Evolutionary conservation across 2,797 vertebrate genomes (phyloP).

Genomic region (Mormyrops attenuatus): DNA sequence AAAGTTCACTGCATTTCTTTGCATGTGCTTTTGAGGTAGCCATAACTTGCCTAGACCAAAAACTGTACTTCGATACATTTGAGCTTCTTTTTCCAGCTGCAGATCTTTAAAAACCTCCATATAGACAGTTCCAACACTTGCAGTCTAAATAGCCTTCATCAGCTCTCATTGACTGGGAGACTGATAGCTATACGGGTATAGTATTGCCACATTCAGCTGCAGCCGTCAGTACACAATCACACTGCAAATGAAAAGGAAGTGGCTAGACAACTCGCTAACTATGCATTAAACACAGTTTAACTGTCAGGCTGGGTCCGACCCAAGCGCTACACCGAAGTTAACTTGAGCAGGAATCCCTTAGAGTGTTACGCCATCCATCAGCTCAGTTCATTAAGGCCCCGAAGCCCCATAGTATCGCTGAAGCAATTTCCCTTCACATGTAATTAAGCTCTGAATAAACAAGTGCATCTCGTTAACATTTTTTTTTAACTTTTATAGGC

Average conservation of each 20-base stretch:
- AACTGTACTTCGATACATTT: background rate
- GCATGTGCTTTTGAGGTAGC: background rate
- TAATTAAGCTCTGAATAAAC: conserved; percentile 74
- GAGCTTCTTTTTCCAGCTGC: background rate
- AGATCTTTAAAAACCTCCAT: background rate
- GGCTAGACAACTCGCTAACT: conserved; percentile 57
- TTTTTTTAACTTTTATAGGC: conserved; percentile 11
- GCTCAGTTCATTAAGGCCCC: conserved; percentile 68
- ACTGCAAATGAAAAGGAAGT: conserved; percentile 51
- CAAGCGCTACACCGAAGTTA: conserved; percentile 67
- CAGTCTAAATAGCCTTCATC: conserved; percentile 51
- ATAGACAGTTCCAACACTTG: conserved; percentile 18
- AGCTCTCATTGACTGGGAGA: conserved; percentile 64
- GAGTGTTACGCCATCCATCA: conserved; percentile 60
- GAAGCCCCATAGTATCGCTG: conserved; percentile 50
- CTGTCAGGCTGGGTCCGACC: conserved; percentile 60
- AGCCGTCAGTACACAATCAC: conserved; percentile 52
- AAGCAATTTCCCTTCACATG: conserved; percentile 59
- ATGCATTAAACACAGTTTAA: conserved; percentile 58
- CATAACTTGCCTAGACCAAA: background rate
- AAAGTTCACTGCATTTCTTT: background rate
- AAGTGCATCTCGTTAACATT: conserved; percentile 34
- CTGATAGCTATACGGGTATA: conserved; percentile 59
- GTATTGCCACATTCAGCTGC: conserved; percentile 57
- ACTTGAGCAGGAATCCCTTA: conserved; percentile 68